phyloP scores from a whole-genome alignment of 2,888 invertebrate genomes.

The Argyresthia albistria region DNA sequence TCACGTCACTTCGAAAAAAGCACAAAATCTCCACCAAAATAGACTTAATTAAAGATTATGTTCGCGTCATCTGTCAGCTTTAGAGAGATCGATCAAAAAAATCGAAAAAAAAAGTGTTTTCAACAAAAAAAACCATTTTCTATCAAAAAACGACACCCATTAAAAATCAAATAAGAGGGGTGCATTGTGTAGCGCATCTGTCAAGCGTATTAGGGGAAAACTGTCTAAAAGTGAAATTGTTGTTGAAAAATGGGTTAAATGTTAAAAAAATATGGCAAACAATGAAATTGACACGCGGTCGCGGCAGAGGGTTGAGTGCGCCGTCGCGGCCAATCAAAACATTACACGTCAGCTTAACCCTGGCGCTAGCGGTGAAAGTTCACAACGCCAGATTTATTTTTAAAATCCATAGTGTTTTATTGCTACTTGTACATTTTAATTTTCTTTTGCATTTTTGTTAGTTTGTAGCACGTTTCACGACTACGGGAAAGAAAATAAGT shows the following conservation, averaged over 20 bases:
- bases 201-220: conserved; percentile 45
- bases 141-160: conserved; percentile 53
- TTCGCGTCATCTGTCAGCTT: conserved; percentile 71
- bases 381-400: not conserved
- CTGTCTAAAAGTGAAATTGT: conserved; percentile 39
- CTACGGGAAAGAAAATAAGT: too few relatives aligned
- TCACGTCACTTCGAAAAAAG: conserved; percentile 24
- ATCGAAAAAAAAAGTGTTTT: conserved; percentile 28
- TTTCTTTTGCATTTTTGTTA: not conserved
- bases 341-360: conserved; percentile 31
- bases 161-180: conserved; percentile 52
- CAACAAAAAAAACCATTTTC: conserved; percentile 41
- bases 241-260: conserved; percentile 66
- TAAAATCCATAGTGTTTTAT: too few relatives aligned
- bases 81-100: conserved; percentile 48
- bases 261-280: conserved; percentile 51
- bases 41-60: conserved; percentile 69
- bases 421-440: too few relatives aligned
- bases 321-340: conserved; percentile 8
- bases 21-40: conserved; percentile 33
- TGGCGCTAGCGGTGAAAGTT: conserved; percentile 11
- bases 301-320: conserved; percentile 28
- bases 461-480: not conserved
- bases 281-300: conserved; percentile 26
- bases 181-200: conserved; percentile 47